These are phyloP conservation scores for Argyra leucocephala DNA, from an alignment of 2,888 invertebrate genomes.

Conservation along the genomic window DNA sequence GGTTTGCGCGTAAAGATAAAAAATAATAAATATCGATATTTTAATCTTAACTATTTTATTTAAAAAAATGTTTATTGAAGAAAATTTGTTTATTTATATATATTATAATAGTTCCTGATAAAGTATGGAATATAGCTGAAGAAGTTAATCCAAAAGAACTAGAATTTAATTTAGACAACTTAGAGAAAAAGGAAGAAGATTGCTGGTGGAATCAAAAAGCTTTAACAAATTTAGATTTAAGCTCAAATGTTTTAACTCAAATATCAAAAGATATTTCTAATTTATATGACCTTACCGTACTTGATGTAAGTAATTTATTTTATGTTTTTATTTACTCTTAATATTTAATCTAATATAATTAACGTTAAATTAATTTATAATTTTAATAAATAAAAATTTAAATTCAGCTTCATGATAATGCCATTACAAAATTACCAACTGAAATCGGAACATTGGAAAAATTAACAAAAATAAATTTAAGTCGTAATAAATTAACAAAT, in stretches of 20 bases:
- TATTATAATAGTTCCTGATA: constrained; percentile 62
- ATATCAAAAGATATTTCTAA: constrained; percentile 57
- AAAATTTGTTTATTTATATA: no score
- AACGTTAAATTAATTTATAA: no score
- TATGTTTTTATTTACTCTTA: background rate
- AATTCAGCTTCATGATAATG: constrained; percentile 74
- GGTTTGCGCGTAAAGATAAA: no score
- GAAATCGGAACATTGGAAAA: constrained; percentile 62
- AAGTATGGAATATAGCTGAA: constrained; percentile 64
- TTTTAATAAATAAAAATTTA: no score
- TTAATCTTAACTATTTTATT: no score
- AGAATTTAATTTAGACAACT: constrained; percentile 46
- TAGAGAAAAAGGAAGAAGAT: constrained; percentile 47
- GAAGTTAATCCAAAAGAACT: constrained; percentile 52
- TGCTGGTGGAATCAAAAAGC: constrained; percentile 81
- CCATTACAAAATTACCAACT: constrained; percentile 58
- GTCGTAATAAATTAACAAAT: constrained; percentile 55
- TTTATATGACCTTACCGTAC: constrained; percentile 56
- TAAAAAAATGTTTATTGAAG: no score
- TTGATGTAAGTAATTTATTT: constrained; percentile 50
- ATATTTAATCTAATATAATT: no score
- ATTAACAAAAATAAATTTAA: constrained; percentile 57
- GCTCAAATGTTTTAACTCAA: constrained; percentile 58
- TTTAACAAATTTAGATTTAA: constrained; percentile 65
- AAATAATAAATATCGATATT: no score